These are phyloP conservation scores for Rapana venosa DNA, from an alignment of 2,888 invertebrate genomes.

Conservation along the genomic window DNA sequence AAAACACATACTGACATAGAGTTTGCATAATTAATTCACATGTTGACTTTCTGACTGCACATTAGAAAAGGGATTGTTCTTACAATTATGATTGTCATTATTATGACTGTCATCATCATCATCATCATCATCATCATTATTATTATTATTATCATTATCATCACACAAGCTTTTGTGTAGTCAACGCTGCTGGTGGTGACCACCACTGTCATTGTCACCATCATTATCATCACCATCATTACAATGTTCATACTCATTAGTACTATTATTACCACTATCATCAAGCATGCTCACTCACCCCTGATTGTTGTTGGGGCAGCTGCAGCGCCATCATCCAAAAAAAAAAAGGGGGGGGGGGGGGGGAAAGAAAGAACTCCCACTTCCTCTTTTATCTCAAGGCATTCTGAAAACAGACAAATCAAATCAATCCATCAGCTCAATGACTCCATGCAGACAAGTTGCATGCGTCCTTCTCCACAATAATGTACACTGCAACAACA, in stretches of 20 bases:
- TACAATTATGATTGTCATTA: not conserved
- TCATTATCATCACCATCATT: not conserved
- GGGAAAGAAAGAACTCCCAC: too few relatives aligned
- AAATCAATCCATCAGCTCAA: too few relatives aligned
- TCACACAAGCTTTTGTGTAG: not conserved
- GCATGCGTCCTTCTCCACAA: not conserved
- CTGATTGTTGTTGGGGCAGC: too few relatives aligned
- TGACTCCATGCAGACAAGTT: too few relatives aligned
- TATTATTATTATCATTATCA: not conserved
- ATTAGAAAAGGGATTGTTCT: not conserved
- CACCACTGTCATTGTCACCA: not conserved
- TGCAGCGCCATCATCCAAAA: too few relatives aligned
- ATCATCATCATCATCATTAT: not conserved
- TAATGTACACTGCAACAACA: not conserved
- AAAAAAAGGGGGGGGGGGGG: too few relatives aligned
- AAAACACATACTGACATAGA: too few relatives aligned
- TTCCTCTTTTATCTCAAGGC: too few relatives aligned
- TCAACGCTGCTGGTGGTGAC: not conserved
- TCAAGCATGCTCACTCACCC: not conserved
- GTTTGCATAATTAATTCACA: not conserved
- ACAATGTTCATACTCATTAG: not conserved
- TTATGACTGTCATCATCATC: not conserved
- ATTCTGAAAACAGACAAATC: too few relatives aligned
- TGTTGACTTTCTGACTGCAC: not conserved
- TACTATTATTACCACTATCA: not conserved